Percentiles rank a stretch among this genome's conserved stretches.
Conservation (phyloP, 2,797 vertebrate genomes). For the Lemur catta region DNA sequence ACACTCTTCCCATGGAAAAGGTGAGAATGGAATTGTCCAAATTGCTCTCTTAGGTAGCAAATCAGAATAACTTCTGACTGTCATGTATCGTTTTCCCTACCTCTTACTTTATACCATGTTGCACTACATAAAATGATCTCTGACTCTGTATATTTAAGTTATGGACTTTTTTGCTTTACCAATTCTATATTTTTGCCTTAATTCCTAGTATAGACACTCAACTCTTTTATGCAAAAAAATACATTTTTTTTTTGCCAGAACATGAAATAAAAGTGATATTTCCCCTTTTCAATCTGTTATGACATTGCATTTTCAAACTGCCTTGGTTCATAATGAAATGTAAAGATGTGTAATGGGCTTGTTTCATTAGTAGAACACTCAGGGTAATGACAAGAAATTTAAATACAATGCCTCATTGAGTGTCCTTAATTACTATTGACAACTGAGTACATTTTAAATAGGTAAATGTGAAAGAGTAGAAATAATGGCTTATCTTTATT, state of each 20-base stretch:
- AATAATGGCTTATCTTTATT: constrained; percentile 19
- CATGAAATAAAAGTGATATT: not conserved
- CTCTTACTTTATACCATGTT: not conserved
- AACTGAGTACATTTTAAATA: constrained; percentile 48
- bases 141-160: not conserved
- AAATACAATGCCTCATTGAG: constrained; percentile 41
- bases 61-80: not conserved
- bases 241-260: not conserved
- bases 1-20: not conserved
- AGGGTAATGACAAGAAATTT: constrained; percentile 45
- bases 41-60: not conserved
- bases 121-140: not conserved
- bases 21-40: not conserved
- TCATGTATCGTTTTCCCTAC: not conserved
- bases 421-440: constrained; percentile 59
- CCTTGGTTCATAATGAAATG: constrained; percentile 46
- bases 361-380: constrained; percentile 15
- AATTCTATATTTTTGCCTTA: not conserved
- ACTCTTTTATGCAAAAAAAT: not conserved
- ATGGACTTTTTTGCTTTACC: not conserved
- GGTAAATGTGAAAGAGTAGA: constrained; percentile 30
- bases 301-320: not conserved
- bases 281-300: not conserved
- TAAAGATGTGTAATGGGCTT: not conserved
- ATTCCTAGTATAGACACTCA: not conserved